Evolutionary conservation across 2,113 vertebrate species (phyloP).

Genomic region (Tonatia bakeri): DNA sequence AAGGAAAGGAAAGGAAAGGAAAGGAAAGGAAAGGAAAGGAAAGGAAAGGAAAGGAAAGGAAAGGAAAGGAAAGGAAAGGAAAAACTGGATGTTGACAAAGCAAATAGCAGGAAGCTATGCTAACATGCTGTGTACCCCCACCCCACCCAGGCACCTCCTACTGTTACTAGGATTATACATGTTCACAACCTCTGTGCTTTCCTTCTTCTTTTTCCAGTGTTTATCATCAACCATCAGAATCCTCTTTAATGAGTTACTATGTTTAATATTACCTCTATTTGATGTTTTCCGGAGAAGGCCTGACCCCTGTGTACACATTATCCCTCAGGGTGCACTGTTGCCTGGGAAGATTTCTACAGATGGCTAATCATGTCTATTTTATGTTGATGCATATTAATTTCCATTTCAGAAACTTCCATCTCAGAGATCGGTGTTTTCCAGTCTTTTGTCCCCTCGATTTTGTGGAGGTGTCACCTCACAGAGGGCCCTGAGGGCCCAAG

Average conservation of each 20-base stretch:
- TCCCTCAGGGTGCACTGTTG: background rate
- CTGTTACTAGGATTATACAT: background rate
- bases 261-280: background rate
- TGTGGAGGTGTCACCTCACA: background rate
- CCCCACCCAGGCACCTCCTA: background rate
- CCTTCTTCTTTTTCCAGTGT: background rate
- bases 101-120: background rate
- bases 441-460: background rate
- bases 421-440: background rate
- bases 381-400: background rate
- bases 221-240: background rate
- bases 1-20: too few species aligned
- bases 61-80: too few species aligned
- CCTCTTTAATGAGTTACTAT: background rate
- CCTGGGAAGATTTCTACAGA: background rate
- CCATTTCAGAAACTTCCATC: background rate
- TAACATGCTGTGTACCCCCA: accelerated
- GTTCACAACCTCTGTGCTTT: background rate
- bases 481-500: background rate
- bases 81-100: too few species aligned
- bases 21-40: accelerated
- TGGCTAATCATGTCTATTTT: background rate
- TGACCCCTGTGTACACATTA: too few species aligned
- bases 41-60: too few species aligned
- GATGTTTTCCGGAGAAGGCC: background rate